Base-by-base conservation (phyloP, 2,888 invertebrate species). In the Hydropsyche betteni region DNA sequence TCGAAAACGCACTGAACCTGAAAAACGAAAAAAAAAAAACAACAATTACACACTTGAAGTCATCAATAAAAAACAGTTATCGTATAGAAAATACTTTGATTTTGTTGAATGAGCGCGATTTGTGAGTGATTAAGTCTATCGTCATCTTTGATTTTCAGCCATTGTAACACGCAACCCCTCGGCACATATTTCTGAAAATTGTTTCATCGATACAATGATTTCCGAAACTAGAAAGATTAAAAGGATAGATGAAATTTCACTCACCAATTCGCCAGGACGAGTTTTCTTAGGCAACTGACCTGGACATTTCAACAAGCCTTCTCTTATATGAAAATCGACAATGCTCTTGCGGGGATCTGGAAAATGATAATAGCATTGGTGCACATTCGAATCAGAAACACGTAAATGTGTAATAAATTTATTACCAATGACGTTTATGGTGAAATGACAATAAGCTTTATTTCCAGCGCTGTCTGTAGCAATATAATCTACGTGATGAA, bases 381-480 rank as follows among this genome's bases (percentile, higher is more conserved):
- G 24, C n/a, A n/a, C n/a, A n/a, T n/a, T 4, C 16, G 14, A 24
- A 64, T 44, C 44, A 1, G 44, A 6, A 44, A 44, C 7, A 8
- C 44, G 10, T 4, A 8, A 44, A 44, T 53, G 8, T 5, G 2
- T 0, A 10, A 10, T 14, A 0, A 8, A 58, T 58, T 58, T 12
- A 64, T 82, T 83, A 90, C 91, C 87, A 84, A 87, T 88, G 70
- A 91, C 88, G 79, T 86, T 87, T 77, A 92, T 86, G 24, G 88
- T 88, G 83, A 92, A 92, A 81, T 88, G 89, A 82, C 92, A 92
- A 79, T 88, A 88, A 68, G 89, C 89, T 80, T 87, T 87, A 81
- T 89, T 88, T 69, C 91, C 91, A 80, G 90, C 88, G 36, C 88
- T 87, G 81, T 91, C 91, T 78, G 88, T 89, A 16, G 90, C 92